Percentiles rank a stretch among this genome's conserved stretches.
phyloP scores from a whole-genome alignment of 2,797 vertebrate genomes.

The Scolopax bukidnonensis region DNA sequence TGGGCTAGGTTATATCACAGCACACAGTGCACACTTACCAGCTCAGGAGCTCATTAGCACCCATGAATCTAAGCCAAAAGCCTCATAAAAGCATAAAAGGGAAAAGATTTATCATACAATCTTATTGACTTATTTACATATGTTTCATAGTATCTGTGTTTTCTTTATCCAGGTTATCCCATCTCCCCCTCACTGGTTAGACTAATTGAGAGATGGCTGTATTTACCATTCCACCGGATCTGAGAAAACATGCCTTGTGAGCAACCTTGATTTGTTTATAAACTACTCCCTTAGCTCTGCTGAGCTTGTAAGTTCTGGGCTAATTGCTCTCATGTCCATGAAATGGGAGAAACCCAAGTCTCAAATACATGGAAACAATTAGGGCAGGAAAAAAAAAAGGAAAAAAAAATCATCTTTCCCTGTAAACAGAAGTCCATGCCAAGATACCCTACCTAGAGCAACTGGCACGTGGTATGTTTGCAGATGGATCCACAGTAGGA shows the following conservation, averaged over 20 bases:
- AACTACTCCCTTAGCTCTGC: constrained; percentile 53
- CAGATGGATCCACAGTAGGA: constrained; percentile 68
- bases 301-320: constrained; percentile 65
- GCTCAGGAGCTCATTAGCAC: constrained; percentile 2
- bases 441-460: constrained; percentile 62
- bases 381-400: neutral
- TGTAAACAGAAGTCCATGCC: constrained; percentile 59
- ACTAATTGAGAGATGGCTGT: constrained; percentile 48
- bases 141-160: constrained; percentile 42
- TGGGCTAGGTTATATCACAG: neutral
- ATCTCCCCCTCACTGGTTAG: neutral
- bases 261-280: constrained; percentile 70
- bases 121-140: constrained; percentile 19
- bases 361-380: constrained; percentile 68
- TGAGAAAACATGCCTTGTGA: constrained; percentile 39
- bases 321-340: constrained; percentile 67
- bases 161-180: constrained; percentile 35
- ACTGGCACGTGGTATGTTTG: constrained; percentile 55
- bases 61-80: constrained; percentile 15
- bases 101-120: neutral
- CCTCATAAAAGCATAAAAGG: no score
- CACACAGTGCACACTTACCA: neutral
- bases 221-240: constrained; percentile 58
- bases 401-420: neutral
- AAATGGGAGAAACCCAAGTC: constrained; percentile 57